phyloP scores from a whole-genome alignment of 2,797 vertebrate species.

The Aotus griseimembra region DNA sequence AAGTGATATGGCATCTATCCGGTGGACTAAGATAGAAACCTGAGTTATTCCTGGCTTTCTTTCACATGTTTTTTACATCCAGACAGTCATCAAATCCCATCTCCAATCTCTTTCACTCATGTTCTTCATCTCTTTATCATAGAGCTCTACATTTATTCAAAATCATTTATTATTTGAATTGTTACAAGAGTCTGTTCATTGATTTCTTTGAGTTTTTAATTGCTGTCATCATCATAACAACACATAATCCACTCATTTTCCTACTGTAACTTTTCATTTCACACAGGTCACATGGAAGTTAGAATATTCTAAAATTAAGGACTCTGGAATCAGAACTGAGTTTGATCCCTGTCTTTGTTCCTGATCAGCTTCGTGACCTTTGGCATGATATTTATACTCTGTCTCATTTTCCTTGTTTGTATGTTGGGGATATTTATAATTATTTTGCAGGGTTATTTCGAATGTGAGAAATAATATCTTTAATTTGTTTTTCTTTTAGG shows the following conservation, averaged over 20 bases:
- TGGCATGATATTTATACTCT: not conserved
- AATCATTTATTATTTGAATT: not conserved
- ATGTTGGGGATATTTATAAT: constrained; percentile 20
- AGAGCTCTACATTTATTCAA: not conserved
- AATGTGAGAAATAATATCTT: constrained; percentile 3
- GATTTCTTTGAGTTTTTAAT: not conserved
- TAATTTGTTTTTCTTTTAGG: constrained; percentile 25
- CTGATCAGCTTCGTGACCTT: not conserved
- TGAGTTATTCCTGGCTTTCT: not conserved
- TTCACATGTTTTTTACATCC: not conserved
- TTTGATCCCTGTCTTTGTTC: not conserved
- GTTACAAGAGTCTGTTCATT: not conserved
- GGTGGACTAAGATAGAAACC: not conserved
- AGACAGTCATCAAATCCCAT: not conserved
- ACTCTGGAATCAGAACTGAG: not conserved
- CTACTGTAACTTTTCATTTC: not conserved
- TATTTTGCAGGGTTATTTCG: constrained; percentile 17
- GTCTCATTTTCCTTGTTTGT: not conserved
- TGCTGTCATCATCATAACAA: not conserved
- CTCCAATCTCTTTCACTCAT: not conserved
- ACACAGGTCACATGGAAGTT: not conserved
- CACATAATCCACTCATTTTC: not conserved
- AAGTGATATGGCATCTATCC: not conserved
- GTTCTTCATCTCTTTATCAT: not conserved
- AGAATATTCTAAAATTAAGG: not conserved